Base-by-base conservation (phyloP, 1,140 invertebrate genomes). In the Nasonia giraulti region DNA sequence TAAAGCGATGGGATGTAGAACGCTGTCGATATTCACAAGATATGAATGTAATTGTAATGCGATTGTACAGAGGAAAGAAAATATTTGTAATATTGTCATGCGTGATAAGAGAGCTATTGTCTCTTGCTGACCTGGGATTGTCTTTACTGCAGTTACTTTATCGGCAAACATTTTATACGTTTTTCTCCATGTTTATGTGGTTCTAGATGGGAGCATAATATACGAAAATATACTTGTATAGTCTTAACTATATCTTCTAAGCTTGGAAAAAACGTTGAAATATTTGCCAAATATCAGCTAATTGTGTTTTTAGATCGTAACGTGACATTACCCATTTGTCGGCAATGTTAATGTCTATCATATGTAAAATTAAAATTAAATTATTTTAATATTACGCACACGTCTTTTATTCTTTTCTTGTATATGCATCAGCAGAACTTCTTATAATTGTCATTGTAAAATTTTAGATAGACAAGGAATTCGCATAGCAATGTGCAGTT, bases 331-430 rank as follows among this genome's bases (percentile, higher is more conserved):
- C 33, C 33, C 40, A 74, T 76, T 47, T 71, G 82, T 85, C 83
- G 74, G 75, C 77, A 80, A 40, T 86, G 80, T 87, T 87, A 83
- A 84, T 89, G 68, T 88, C 87, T 88, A 87, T 89, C 84, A 81
- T 89, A 87, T 83, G 66, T 90, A 86, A 14, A 84, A 84, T 80
- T 87, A 87, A 79, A 86, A 90, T 89, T 90, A 90, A 90, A 90
- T 90, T 90, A 90, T 90, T 90, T 90, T 90, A 89, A 90, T 90
- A 90, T 88, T 89, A 89, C 66, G 68, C 73, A 76, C 84, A n/a
- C 20, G 20, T 62, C 20, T 62, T 62, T 62, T 17, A 62, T n/a
- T 62, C 17, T 7, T 20, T 62, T n/a, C 55, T 20, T 62, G 3
- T 10, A 55, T 20, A 55, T 37, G 17, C 4, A 62, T n/a, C 55